Evolutionary conservation across 2,113 vertebrate species (phyloP), one percentile per base, ranked within the genome.

Genomic region (Apeltes quadracus): DNA sequence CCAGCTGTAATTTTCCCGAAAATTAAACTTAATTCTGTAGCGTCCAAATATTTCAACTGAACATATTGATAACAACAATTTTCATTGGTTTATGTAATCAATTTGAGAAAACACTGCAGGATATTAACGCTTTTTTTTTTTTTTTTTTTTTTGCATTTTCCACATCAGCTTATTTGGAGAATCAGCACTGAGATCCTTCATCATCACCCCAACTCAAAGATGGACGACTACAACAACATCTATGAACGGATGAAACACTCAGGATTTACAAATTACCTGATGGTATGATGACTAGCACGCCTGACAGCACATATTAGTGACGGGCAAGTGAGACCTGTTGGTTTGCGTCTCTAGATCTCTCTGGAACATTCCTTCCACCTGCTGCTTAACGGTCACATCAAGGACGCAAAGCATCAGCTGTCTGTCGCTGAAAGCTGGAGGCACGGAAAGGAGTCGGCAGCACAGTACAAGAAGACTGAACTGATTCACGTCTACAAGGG

Each of bases 361-460:
- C 83, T 99, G 83, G 96, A 99, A 58, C 96, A 99, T 1, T 71
- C 87, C 0, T 94, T 97, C 67, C 94, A 95, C 70, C 93, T 97
- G n/a, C 58, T 99, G 72, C 92, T 95, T 41, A 91, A 93, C 0
- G 95, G 95, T 14, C 83, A 90, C 68, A 43, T 93, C 23, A 92
- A 96, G 9, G 94, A 97, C 3, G 97, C 96, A 1, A 94, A 92
- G 64, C 89, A 84, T 54, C 94, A 92, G 58, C 86, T 98, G 25
- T 91, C 87, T 22, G 23, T 89, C 0, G 93, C 95, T 22, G 95
- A 95, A 75, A 95, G 94, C 43, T 99, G 97, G 97, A 89, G 95
- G 43, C 89, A 93, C 0, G 96, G 96, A 39, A 95, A 93, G 20
- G 89, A 90, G 77, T 92, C 94, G 0, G 36, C 63, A 1, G 54